Conservation (phyloP, 2,797 vertebrate genomes). For the Gallirallus australis region DNA sequence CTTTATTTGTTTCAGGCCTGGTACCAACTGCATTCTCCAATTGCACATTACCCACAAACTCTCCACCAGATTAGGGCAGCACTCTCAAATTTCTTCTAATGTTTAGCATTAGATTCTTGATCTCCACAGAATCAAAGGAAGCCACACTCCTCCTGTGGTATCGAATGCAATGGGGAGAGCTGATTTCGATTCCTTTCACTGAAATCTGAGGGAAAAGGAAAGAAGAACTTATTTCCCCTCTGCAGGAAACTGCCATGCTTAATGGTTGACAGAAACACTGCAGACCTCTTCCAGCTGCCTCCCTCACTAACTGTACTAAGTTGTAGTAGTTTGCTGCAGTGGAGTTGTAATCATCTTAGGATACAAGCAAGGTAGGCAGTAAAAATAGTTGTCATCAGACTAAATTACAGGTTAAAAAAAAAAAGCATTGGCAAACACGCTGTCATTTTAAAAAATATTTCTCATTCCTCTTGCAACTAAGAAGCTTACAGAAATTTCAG, state of each 20-base stretch:
- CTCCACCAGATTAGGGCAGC: not conserved
- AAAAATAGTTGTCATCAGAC: not conserved
- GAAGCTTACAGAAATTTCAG: conserved; percentile 1
- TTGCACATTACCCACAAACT: not conserved
- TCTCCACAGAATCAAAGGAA: not conserved
- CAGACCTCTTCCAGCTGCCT: not conserved
- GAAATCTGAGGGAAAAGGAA: not conserved
- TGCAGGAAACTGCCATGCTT: not conserved
- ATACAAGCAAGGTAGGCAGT: not conserved
- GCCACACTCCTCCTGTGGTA: not conserved
- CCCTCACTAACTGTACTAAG: not conserved
- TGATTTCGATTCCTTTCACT: not conserved
- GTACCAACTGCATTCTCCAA: not conserved
- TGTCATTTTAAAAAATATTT: not conserved
- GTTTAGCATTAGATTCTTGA: not conserved
- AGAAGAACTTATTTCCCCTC: conserved; percentile 4
- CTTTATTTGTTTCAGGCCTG: not conserved
- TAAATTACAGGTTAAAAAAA: not conserved
- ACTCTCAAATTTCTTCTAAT: not conserved
- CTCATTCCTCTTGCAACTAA: not conserved
- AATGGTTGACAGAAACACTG: not conserved
- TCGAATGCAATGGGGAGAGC: not conserved
- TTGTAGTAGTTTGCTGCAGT: not conserved
- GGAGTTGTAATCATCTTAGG: not conserved
- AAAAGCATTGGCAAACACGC: not conserved